Evolutionary conservation across 2,797 vertebrate species (phyloP).

Genomic region (Enteromius fasciolatus): DNA sequence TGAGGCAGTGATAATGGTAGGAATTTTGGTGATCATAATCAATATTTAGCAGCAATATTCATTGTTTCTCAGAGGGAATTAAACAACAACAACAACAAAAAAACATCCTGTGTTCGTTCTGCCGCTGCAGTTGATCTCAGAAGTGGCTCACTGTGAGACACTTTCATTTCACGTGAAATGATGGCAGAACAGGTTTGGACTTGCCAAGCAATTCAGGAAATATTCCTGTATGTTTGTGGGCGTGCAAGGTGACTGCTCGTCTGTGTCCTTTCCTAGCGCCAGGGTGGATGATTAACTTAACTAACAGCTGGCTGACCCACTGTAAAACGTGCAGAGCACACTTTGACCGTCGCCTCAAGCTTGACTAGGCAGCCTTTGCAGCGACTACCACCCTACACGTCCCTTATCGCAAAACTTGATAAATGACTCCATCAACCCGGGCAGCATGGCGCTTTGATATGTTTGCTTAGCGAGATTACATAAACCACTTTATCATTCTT

Average conservation of each 20-base stretch:
- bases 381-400: conserved; percentile 57
- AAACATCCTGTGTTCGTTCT: background rate
- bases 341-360: background rate
- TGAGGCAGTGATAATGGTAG: background rate
- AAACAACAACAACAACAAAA: background rate
- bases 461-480: conserved; percentile 68
- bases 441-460: conserved; percentile 63
- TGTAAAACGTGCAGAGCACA: conserved; percentile 17
- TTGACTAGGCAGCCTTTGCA: conserved; percentile 55
- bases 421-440: conserved; percentile 65
- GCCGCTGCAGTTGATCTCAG: background rate
- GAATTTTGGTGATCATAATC: conserved; percentile 3
- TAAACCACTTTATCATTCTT: conserved; percentile 58
- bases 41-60: conserved; percentile 1
- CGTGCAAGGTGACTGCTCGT: conserved; percentile 33
- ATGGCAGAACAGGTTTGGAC: conserved; percentile 34
- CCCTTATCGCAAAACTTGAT: conserved; percentile 68
- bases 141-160: background rate
- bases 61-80: background rate
- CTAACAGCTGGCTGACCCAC: conserved; percentile 77
- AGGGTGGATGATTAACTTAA: conserved; percentile 78
- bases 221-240: conserved; percentile 29
- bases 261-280: conserved; percentile 37
- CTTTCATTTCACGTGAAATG: conserved; percentile 27
- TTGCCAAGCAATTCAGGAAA: conserved; percentile 33